Evolutionary conservation across 2,113 vertebrate genomes (phyloP), one percentile per base, ranked within the genome.

Genomic region (Manacus vitellinus): DNA sequence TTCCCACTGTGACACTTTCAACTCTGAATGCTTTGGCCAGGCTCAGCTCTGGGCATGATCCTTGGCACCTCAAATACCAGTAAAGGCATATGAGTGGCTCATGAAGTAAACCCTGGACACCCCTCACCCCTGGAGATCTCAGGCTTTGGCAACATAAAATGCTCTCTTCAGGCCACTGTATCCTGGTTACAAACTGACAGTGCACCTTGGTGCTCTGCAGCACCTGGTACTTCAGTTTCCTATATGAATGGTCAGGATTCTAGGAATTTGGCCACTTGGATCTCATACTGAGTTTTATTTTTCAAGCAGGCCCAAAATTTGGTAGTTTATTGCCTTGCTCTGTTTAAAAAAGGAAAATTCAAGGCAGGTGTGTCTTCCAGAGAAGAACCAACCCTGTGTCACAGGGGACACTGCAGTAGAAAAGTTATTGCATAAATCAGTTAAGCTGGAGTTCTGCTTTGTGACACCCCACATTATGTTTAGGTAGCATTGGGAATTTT

Each of bases 401-500:
- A 66, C 14, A 22, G 49, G 23, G 35, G 31, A 63, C 22, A 18
- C 8, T 24, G 41, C 30, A 21, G 5, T 54, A 23, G 18, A 51
- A 71, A 73, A 46, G 15, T 43, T 30, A 13, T 28, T 47, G 20
- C n/a, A 25, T 67, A 37, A 33, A 65, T 17, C 22, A 35, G 12
- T 41, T 65, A 24, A 37, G 21, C 49, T 65, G 66, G 65, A 44
- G 79, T 92, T 85, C 61, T 94, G 28, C 24, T 72, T 54, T 62
- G 12, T 63, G 52, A 59, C 30, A 52, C 14, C 31, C 31, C 6
- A 9, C 0, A 0, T 63, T 65, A 23, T 5, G 5, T 44, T 78
- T 65, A 39, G 0, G 0, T 22, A 30, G 20, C 2, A 3, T 5
- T 11, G 24, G 74, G 65, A 72, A 71, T 16, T 59, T 39, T 54